phyloP scores from a whole-genome alignment of 2,888 invertebrate species.

The Hemithea aestivaria region DNA sequence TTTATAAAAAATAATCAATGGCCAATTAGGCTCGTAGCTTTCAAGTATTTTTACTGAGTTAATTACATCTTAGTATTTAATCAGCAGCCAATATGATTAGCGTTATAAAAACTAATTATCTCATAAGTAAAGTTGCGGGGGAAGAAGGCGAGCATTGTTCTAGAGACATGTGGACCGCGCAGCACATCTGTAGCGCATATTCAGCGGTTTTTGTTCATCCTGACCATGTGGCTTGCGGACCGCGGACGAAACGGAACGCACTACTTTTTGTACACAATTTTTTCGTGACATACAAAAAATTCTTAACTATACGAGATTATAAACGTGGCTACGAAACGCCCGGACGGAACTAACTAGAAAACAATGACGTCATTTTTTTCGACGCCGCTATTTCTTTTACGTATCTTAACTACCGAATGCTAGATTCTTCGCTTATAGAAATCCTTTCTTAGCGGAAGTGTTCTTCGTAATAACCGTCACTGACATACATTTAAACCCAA shows the following conservation, averaged over 20 bases:
- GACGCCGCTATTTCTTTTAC: neutral
- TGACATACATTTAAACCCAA: no score
- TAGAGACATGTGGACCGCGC: conserved; percentile 51
- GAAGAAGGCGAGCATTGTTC: conserved; percentile 53
- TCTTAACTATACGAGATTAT: conserved; percentile 27
- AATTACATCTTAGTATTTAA: conserved; percentile 6
- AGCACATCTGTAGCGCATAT: conserved; percentile 74
- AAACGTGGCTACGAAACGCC: conserved; percentile 1
- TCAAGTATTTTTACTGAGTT: no score
- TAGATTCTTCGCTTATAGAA: no score
- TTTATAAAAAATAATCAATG: no score
- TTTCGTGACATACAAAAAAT: conserved; percentile 38
- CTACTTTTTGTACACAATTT: conserved; percentile 47
- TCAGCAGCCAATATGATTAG: conserved; percentile 13
- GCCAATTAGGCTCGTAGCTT: no score
- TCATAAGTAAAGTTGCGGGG: conserved; percentile 32
- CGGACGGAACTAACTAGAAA: conserved; percentile 7
- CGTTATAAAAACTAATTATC: conserved; percentile 14
- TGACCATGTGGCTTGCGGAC: conserved; percentile 62
- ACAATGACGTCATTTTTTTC: neutral
- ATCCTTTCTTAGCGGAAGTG: no score
- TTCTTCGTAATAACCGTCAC: no score
- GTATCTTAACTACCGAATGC: no score
- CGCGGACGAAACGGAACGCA: conserved; percentile 51
- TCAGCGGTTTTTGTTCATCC: conserved; percentile 64